Conservation (phyloP, 1,140 invertebrate genomes). For the Lysiphlebus fabarum region DNA sequence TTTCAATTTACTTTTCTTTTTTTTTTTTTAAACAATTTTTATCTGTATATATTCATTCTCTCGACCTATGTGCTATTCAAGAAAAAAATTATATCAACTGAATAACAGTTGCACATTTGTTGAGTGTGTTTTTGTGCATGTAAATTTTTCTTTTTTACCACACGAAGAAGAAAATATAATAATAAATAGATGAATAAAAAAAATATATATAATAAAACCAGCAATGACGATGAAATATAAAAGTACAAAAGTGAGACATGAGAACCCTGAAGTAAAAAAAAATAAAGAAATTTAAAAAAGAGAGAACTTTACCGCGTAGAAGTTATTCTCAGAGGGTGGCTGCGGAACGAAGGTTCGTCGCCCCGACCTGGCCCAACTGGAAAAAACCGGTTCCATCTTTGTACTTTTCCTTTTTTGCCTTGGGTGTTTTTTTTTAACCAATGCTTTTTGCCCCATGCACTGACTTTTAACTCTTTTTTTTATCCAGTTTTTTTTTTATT, state of each 20-base stretch:
- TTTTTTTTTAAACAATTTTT: too few species aligned
- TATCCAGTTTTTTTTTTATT: neutral
- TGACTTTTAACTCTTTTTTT: constrained; percentile 12
- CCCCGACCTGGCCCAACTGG: constrained; percentile 57
- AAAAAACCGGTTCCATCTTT: constrained; percentile 57
- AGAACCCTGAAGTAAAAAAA: constrained; percentile 3
- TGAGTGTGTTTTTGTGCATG: too few species aligned
- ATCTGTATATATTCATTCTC: too few species aligned
- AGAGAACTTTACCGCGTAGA: constrained; percentile 39
- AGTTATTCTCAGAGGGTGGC: constrained; percentile 57
- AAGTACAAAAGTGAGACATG: constrained; percentile 13
- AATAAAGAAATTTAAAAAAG: neutral
- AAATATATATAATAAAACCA: constrained; percentile 5
- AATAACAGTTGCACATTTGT: constrained; percentile 1
- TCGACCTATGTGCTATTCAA: too few species aligned
- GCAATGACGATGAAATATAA: constrained; percentile 13
- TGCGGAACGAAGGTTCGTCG: constrained; percentile 54
- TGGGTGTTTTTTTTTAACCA: constrained; percentile 11
- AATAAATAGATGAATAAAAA: neutral
- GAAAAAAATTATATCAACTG: too few species aligned
- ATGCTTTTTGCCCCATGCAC: constrained; percentile 25
- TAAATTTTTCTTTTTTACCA: constrained; percentile 1
- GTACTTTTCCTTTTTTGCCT: constrained; percentile 34
- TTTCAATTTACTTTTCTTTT: too few species aligned
- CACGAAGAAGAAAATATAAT: neutral